Evolutionary conservation across 2,888 invertebrate genomes (phyloP).

Genomic region (Sminthurides aquaticus): DNA sequence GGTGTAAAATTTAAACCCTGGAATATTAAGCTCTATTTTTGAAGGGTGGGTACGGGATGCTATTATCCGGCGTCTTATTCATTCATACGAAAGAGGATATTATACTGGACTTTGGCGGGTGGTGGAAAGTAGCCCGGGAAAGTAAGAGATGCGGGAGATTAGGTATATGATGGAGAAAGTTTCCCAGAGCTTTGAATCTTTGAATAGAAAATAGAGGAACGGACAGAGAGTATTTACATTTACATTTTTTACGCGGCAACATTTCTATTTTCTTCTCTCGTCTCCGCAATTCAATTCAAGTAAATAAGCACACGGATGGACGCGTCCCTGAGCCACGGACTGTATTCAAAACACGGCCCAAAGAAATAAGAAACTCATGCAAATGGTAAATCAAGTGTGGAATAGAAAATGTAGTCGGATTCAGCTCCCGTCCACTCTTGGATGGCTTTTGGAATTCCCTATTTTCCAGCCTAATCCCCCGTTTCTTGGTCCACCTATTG

Average conservation of each 20-base stretch:
- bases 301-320: slow-evolving; percentile 2
- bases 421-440: neutral
- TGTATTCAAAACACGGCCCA: neutral
- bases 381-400: slow-evolving; percentile 18
- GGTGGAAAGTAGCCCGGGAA: neutral
- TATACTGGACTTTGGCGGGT: too few relatives aligned
- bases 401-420: slow-evolving; percentile 6
- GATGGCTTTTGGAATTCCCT: neutral
- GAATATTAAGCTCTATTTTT: too few relatives aligned
- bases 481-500: neutral
- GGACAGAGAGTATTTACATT: neutral
- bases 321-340: slow-evolving; percentile 1
- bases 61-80: too few relatives aligned
- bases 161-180: neutral
- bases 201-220: neutral
- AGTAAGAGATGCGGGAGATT: neutral
- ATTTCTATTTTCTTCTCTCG: neutral
- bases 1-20: too few relatives aligned
- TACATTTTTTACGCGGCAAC: slow-evolving; percentile 11
- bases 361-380: neutral
- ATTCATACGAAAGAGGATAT: too few relatives aligned
- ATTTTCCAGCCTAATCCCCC: slow-evolving; percentile 1
- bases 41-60: too few relatives aligned
- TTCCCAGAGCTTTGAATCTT: neutral
- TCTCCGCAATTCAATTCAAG: neutral